Evolutionary conservation across 2,888 invertebrate species (phyloP), one percentile per base, ranked within the genome.

Genomic region (Tubiluchus corallicola): DNA sequence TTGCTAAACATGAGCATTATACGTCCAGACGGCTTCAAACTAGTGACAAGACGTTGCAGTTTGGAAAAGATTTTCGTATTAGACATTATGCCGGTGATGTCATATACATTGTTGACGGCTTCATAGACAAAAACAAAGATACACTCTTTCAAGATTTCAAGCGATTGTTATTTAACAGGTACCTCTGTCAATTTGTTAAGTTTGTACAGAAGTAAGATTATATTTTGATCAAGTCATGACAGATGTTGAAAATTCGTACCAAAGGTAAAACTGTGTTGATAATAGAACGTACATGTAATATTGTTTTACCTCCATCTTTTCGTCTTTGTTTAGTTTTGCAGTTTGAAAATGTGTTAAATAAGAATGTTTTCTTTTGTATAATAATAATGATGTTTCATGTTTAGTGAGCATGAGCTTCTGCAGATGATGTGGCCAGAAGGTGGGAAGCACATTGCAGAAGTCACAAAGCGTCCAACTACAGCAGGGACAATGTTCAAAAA

Each of bases 61-160:
- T 67, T 48, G 60, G 60, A 37, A 55, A 60, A 20, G 65, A 66
- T 48, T 63, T 65, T 54, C 58, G 64, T 57, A 68, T 57, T 59
- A 82, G 80, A 13, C 96, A 96, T 64, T 96, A 96, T 63, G 96
- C 96, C 0, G 96, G 96, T 3, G 87, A 92, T 59, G 96, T 96
- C 20, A 81, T 82, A 13, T 96, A 96, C 69, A 76, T 75, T 44
- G 74, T 90, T 16, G 71, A 72, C 13, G 88, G 90, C 1, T 96
- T 96, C 68, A 74, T 96, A 65, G 94, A 96, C 65, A 96, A 96
- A 69, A 96, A 96, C 69, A 87, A 81, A 65, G 96, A 96, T 64
- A 82, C 84, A 0, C 70, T 96, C 41, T 96, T 85, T 70, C 92
- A 92, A 70, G 94, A 96, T 67, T 84, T 96, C 58, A 96, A 94